Percentiles rank a stretch among this genome's conserved stretches.
phyloP scores from a whole-genome alignment of 2,113 vertebrate genomes.

The Symphodus melops region DNA sequence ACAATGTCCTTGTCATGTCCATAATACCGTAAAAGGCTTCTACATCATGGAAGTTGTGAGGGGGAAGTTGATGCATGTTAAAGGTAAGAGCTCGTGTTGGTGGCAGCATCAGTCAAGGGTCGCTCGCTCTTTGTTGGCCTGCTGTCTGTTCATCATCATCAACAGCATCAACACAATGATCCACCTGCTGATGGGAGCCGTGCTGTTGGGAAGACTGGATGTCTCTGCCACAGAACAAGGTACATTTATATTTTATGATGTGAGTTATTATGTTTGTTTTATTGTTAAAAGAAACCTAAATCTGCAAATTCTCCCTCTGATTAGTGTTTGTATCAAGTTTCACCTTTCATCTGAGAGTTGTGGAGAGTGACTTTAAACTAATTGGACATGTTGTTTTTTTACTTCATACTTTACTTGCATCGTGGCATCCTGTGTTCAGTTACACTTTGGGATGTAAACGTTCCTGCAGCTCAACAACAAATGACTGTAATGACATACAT shows the following conservation, averaged over 20 bases:
- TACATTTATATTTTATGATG: background rate
- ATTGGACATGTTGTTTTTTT: no score
- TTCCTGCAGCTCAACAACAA: no score
- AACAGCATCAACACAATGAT: conserved; percentile 41
- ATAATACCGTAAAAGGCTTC: background rate
- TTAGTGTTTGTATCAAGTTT: no score
- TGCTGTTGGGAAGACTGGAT: conserved; percentile 54
- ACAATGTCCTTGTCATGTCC: background rate
- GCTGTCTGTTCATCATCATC: background rate
- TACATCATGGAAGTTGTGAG: background rate
- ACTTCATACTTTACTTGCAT: no score
- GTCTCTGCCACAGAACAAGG: conserved; percentile 42
- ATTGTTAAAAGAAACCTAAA: background rate
- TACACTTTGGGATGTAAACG: no score
- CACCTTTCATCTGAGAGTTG: no score
- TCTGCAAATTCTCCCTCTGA: no score
- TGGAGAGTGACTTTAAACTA: no score
- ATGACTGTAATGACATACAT: no score
- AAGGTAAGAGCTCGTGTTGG: conserved; percentile 16
- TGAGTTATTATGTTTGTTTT: background rate
- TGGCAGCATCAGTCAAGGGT: conserved; percentile 23
- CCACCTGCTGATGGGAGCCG: conserved; percentile 44
- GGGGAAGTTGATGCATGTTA: conserved; percentile 49
- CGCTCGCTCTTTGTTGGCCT: background rate
- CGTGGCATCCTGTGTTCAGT: no score